A percentile compares a stretch with the other conserved stretches of the same genome.
Evolutionary conservation across 2,113 vertebrate species (phyloP).

Genomic region (Gobiocypris rarus): DNA sequence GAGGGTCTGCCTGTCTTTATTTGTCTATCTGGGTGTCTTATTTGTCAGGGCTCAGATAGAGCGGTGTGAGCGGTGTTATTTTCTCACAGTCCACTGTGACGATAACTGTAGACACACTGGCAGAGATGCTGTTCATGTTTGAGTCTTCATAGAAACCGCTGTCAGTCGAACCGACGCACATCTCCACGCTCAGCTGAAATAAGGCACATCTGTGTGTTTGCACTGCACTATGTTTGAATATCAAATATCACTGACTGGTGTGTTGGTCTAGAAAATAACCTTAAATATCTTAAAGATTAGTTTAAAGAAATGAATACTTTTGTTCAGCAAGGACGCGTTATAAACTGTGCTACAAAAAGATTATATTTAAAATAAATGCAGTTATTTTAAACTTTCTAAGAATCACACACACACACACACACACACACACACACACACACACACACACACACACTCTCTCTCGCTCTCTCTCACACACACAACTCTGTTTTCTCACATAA

Average conservation of each 20-base stretch:
- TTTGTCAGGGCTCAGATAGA: constrained; percentile 62
- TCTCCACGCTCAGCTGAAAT: neutral
- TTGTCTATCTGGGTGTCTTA: constrained; percentile 68
- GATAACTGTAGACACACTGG: constrained; percentile 54
- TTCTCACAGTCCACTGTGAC: neutral
- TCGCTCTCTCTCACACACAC: no score
- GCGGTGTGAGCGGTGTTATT: constrained; percentile 42
- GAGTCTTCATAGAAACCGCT: neutral
- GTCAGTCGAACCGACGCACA: neutral
- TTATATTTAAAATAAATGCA: no score
- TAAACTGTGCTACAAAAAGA: no score
- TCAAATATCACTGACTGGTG: neutral
- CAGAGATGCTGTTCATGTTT: constrained; percentile 47
- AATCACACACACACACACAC: no score
- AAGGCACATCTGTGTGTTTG: no score
- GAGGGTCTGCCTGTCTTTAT: constrained; percentile 57
- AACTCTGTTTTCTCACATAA: no score
- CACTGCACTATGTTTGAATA: neutral
- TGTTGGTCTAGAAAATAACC: no score
- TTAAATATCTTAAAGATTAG: no score
- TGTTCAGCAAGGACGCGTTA: no score
- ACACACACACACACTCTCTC: no score
- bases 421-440: no score
- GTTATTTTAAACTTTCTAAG: neutral
- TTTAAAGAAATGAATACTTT: no score